These are phyloP conservation scores for Protodeltote pygarga DNA, from an alignment of 2,888 invertebrate species.

Conservation along the genomic window DNA sequence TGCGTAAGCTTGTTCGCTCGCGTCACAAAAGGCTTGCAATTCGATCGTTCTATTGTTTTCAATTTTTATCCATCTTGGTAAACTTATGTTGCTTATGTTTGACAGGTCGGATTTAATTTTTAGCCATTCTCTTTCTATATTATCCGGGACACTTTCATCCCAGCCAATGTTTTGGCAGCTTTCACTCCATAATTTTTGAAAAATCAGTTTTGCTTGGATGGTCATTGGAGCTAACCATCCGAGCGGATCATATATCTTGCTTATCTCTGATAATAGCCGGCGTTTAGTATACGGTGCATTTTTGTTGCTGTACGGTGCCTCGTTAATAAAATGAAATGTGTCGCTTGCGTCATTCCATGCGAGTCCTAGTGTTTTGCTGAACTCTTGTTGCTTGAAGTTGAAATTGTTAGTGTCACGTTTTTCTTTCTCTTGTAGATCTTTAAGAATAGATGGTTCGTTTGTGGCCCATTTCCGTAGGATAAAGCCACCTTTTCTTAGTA, in stretches of 20 bases:
- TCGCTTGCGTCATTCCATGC: slow-evolving; percentile 4
- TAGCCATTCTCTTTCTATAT: slow-evolving; percentile 1
- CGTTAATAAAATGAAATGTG: slow-evolving; percentile 1
- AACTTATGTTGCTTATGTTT: background rate
- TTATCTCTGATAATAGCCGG: slow-evolving; percentile 7
- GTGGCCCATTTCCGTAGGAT: slow-evolving; percentile 19
- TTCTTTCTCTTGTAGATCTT: background rate
- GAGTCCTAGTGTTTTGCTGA: slow-evolving; percentile 6
- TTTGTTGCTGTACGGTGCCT: too few species aligned
- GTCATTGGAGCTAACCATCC: slow-evolving; percentile 19
- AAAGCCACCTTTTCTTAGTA: slow-evolving; percentile 9
- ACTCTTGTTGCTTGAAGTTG: too few species aligned
- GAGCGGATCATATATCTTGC: slow-evolving; percentile 19
- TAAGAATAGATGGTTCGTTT: slow-evolving; percentile 1
- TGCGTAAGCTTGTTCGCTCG: slow-evolving; percentile 2
- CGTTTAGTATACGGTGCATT: slow-evolving; percentile 4
- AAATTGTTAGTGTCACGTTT: background rate
- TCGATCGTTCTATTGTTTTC: background rate
- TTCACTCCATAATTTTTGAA: slow-evolving; percentile 14
- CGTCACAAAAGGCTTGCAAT: slow-evolving; percentile 7
- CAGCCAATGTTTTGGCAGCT: slow-evolving; percentile 1
- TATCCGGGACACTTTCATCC: slow-evolving; percentile 3
- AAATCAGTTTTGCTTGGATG: slow-evolving; percentile 14
- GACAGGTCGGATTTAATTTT: slow-evolving; percentile 1
- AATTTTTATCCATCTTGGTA: slow-evolving; percentile 5